Base-by-base conservation (phyloP, 2,797 vertebrate species). In the Heliangelus exortis region DNA sequence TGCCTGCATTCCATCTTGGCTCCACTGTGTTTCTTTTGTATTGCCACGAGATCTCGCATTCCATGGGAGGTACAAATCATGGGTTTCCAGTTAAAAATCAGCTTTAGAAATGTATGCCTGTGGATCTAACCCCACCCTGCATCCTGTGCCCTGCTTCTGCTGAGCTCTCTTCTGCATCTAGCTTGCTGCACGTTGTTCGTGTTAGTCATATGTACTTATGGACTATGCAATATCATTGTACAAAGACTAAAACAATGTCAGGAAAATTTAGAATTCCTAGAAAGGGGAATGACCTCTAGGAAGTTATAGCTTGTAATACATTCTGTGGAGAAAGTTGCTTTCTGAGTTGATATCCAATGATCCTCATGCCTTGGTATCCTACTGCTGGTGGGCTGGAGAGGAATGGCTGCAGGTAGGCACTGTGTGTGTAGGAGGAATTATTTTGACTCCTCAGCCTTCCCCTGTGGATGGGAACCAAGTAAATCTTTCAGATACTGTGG, bases 1-100 rank as follows among this genome's bases (percentile, higher is more conserved):
- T 25, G 1, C 72, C 75, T 50, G 31, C 7, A 2, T 39, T 74
- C 14, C 17, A 2, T 59, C 26, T 20, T 18, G 7, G 28, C 59
- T 65, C 2, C 34, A 3, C 18, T 43, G 63, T 5, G 8, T 34
- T 85, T 33, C 36, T 20, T 39, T n/a, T 93, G 22, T 47, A 6
- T 74, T 83, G 51, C 53, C 23, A 4, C 10, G 26, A 55, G 26
- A 34, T 19, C 34, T 59, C 29, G 81, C 5, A 1, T 81, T 65
- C n/a, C 0, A 0, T 45, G 50, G 57, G 74, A 62, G 53, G 7
- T 22, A 4, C 0, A 78, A 74, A 34, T 5, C 29, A 54, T 0
- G 57, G 20, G 47, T 94, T 55, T 31, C 14, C 33, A 69, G 29
- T 69, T 36, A 31, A 72, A 80, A 77, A 83, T 33, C 22, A 33